phyloP scores from a whole-genome alignment of 1,140 invertebrate genomes.

The Diorhabda sublineata region DNA sequence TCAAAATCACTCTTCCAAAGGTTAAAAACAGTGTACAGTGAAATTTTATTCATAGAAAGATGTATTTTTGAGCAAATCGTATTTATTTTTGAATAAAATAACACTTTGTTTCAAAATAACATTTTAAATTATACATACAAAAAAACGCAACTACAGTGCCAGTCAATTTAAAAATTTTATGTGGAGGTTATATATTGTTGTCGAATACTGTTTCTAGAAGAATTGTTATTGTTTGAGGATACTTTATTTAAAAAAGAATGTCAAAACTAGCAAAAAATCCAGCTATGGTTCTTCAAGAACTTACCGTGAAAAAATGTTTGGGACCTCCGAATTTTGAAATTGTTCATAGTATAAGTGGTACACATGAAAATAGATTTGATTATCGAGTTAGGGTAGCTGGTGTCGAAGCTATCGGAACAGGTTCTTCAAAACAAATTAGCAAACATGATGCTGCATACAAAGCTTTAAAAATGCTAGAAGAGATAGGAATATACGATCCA shows the following conservation, averaged over 20 bases:
- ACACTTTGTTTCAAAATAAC: no score
- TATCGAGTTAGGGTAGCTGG: slow-evolving; percentile 54
- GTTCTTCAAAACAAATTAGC: slow-evolving; percentile 39
- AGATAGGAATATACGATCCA: slow-evolving; percentile 30
- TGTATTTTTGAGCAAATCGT: no score
- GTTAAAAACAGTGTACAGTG: no score
- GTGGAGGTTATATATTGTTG: no score
- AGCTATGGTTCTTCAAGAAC: slow-evolving; percentile 69
- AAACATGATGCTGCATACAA: slow-evolving; percentile 40
- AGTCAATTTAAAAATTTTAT: no score
- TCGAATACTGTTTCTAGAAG: no score
- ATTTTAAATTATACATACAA: no score
- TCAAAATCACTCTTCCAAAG: no score
- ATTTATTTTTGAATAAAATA: no score
- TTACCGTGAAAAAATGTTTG: slow-evolving; percentile 57
- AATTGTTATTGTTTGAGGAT: no score
- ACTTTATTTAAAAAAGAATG: slow-evolving; percentile 10
- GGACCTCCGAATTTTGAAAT: slow-evolving; percentile 61
- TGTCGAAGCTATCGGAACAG: slow-evolving; percentile 49
- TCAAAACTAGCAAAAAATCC: slow-evolving; percentile 56
- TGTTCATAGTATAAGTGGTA: slow-evolving; percentile 55
- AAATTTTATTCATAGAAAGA: no score
- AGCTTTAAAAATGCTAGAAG: slow-evolving; percentile 31
- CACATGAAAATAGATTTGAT: slow-evolving; percentile 68
- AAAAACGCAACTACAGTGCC: no score